Base-by-base conservation (phyloP, 1,140 invertebrate genomes). In the Fopius arisanus region DNA sequence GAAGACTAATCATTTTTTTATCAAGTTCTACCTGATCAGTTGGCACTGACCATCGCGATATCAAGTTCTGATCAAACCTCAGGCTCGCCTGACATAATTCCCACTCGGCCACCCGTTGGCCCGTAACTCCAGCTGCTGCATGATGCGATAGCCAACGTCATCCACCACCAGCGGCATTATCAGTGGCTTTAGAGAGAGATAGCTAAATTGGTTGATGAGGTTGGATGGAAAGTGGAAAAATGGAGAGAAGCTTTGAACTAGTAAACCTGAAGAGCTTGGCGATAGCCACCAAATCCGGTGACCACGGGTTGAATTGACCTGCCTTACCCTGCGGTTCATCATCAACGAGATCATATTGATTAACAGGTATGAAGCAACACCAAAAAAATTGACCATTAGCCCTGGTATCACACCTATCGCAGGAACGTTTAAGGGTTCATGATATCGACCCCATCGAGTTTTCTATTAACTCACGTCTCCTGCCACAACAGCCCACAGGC, bases 391-490 rank as follows among this genome's bases (percentile, higher is more conserved):
- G 23, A 40, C 48, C 26, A 74, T 68, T 54, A 69, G 43, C 41
- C 72, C 65, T 29, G 37, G 43, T n/a, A 16, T 5, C n/a, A n/a
- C 43, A 26, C 54, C 54, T 59, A 59, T 59, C 54, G 14, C 6
- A 26, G 54, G 19, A 23, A 16, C 21, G 23, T 41, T 67, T 67
- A 67, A 21, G 28, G 21, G 21, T 62, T 14, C 23, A n/a, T 33
- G 23, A 65, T 33, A 31, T 9, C 43, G 63, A 69, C 68, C 69
- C 67, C 66, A 78, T 75, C 73, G 66, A 76, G 72, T 76, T 72
- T 74, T 72, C 72, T 75, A 79, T 79, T 78, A 79, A 78, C 73
- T 67, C 43, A 48, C 43, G 43, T 68, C 28, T 16, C 33, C 69
- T 31, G 48, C n/a, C 31, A 59, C 51, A 14, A 31, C 28, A 70